These are phyloP conservation scores for Sylvia atricapilla DNA, from an alignment of 2,113 vertebrate genomes.

Conservation along the genomic window DNA sequence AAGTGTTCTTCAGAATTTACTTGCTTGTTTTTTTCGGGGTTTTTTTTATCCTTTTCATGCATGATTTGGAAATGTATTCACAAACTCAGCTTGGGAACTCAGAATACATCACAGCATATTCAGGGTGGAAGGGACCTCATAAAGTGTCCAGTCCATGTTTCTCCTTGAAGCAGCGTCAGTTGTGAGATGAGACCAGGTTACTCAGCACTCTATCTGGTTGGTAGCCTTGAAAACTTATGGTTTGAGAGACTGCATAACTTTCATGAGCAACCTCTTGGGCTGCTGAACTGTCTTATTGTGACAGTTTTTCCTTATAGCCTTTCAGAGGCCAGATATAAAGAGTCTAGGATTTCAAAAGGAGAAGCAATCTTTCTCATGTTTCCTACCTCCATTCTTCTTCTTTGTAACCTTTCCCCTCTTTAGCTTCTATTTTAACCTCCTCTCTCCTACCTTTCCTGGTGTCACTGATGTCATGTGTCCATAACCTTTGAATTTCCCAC, in stretches of 20 bases:
- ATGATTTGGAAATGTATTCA: neutral
- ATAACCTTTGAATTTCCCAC: neutral
- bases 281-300: neutral
- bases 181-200: neutral
- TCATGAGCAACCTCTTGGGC: neutral
- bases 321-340: neutral
- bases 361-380: neutral
- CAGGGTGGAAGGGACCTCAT: neutral
- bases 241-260: neutral
- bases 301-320: neutral
- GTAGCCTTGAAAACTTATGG: neutral
- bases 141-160: neutral
- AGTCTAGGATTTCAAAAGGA: neutral
- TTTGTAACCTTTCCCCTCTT: neutral
- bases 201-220: neutral
- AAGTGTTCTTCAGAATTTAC: neutral
- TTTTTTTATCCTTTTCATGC: neutral
- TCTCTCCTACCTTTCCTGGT: neutral
- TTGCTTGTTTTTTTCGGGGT: rapidly evolving
- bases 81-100: neutral
- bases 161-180: neutral
- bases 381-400: neutral
- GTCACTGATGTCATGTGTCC: neutral
- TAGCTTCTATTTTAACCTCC: neutral
- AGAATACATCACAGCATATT: neutral